Base-by-base conservation (phyloP, 2,113 vertebrate species). In the Heliornis fulica region DNA sequence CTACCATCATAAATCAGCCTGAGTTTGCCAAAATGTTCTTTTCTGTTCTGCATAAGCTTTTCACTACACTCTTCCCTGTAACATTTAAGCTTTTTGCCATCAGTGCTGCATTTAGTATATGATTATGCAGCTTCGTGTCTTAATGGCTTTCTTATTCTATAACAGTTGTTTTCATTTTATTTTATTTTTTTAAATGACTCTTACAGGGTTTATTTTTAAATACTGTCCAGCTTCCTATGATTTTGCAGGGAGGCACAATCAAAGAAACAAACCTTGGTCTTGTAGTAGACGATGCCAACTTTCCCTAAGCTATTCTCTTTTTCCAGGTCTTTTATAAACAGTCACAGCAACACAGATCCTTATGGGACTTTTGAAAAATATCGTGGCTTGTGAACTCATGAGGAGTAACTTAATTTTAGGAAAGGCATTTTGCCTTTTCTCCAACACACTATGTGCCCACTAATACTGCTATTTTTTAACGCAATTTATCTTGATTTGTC, bases 1-100 rank as follows among this genome's bases (percentile, higher is more conserved):
- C 36, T 74, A 90, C 64, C 82, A 83, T 63, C 83, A 96, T 96
- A 96, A 97, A 97, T 97, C 95, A 95, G 40, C 5, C 40, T 14
- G 31, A 72, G 53, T 82, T 94, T 94, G 90, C 93, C 96, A 93
- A 95, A 89, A 80, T 43, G 26, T 77, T 92, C 40, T 72, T 57
- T 94, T 85, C 31, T 86, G 89, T 63, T 84, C 65, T 59, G 34
- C 36, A 40, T 46, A 85, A 89, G 21, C 7, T 75, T 89, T 81
- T 46, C 26, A 56, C 51, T 75, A 60, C 28, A n/a, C 25, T 43
- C 23, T 38, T 70, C 54, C 41, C 64, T 59, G 32, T 75, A 70
- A 80, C 17, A 59, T 80, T 89, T 68, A 87, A 84, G 61, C 54
- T 74, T 83, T 81, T 82, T 92, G 64, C 60, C 60, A 86, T 46